A percentile compares a stretch with the other conserved stretches of the same genome.
phyloP scores from a whole-genome alignment of 2,888 invertebrate genomes.

The Ochropleura leucogaster region DNA sequence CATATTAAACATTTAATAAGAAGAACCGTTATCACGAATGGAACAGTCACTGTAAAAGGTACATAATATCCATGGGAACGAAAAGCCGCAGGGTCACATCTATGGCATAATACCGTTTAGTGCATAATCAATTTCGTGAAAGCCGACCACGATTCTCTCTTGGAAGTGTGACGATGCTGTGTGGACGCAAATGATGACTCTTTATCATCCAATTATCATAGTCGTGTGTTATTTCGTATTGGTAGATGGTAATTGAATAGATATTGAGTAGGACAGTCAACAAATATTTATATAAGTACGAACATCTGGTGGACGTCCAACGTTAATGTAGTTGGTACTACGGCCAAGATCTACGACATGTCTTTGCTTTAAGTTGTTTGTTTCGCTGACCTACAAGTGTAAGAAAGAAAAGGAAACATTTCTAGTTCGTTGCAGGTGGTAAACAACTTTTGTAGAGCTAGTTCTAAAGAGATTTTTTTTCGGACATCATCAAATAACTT shows the following conservation, averaged over 20 bases:
- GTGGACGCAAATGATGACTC: constrained; percentile 32
- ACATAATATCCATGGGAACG: constrained; percentile 47
- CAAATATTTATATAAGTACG: neutral
- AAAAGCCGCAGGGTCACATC: constrained; percentile 54
- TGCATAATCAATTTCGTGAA: constrained; percentile 60
- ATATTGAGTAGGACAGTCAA: neutral
- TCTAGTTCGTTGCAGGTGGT: neutral
- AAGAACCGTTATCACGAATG: constrained; percentile 44
- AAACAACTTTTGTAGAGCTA: neutral
- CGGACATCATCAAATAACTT: no score
- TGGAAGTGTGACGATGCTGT: constrained; percentile 41
- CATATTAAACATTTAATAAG: constrained; percentile 30
- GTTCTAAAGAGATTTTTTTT: no score
- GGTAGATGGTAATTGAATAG: constrained; percentile 26
- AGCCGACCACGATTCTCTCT: constrained; percentile 53
- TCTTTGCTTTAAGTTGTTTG: neutral
- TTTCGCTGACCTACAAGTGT: neutral
- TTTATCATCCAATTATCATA: constrained; percentile 52
- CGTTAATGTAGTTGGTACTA: neutral
- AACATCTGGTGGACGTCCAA: neutral
- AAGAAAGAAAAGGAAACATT: neutral
- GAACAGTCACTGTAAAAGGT: constrained; percentile 14
- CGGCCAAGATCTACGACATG: neutral
- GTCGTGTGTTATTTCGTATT: constrained; percentile 34
- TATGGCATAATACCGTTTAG: constrained; percentile 48